Conservation (phyloP, 2,797 vertebrate genomes). For the Schizothorax lantsangensis region DNA sequence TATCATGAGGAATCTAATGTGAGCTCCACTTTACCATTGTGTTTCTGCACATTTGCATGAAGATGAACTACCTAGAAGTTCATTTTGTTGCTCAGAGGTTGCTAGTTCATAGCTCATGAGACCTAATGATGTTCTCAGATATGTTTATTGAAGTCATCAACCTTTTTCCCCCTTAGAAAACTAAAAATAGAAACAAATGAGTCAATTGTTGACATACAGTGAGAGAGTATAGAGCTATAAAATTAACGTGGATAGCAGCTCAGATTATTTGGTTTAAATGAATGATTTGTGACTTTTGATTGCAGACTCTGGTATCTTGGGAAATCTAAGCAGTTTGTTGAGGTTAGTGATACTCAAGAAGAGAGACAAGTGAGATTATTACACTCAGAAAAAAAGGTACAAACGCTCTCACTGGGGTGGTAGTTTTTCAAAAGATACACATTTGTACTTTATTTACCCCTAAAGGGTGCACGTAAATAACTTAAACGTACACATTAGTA, state of each 20-base stretch:
- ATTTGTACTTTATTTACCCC: not conserved
- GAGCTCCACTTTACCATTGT: not conserved
- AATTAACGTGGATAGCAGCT: not conserved
- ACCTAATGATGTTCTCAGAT: not conserved
- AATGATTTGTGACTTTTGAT: not conserved
- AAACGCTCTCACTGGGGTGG: not conserved
- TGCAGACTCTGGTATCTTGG: not conserved
- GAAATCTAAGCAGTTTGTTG: not conserved
- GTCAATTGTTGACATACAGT: not conserved
- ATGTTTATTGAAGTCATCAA: not conserved
- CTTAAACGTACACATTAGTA: not conserved
- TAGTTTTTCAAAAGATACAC: not conserved
- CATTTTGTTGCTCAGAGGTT: not conserved
- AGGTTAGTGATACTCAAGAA: not conserved
- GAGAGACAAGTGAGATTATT: not conserved
- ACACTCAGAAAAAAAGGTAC: not conserved
- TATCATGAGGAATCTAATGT: not conserved
- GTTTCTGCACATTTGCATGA: not conserved
- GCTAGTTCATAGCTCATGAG: not conserved
- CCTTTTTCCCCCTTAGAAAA: not conserved
- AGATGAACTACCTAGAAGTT: not conserved
- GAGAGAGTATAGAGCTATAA: not conserved
- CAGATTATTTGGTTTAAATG: not conserved
- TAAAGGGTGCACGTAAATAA: not conserved
- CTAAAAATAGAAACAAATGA: not conserved